Conservation (phyloP, 2,888 invertebrate species). For the Hedya salicella region DNA sequence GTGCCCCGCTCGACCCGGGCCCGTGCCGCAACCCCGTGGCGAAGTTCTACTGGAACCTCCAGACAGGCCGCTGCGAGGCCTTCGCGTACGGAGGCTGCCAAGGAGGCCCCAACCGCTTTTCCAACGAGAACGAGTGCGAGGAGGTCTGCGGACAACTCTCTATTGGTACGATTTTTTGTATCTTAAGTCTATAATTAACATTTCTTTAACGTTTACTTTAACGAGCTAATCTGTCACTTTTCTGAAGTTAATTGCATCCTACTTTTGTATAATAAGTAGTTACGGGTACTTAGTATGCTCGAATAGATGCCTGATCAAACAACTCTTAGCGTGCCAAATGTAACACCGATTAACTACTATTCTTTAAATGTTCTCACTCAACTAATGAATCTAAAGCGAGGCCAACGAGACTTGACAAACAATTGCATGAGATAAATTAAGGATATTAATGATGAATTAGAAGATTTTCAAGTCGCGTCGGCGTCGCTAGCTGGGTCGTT, state of each 20-base stretch:
- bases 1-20: slow-evolving; percentile 87
- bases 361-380: not conserved
- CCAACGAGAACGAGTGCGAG: slow-evolving; percentile 89
- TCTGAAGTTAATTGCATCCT: slow-evolving; percentile 10
- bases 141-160: slow-evolving; percentile 82
- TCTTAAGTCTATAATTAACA: too few species aligned
- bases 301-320: not conserved
- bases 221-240: too few species aligned
- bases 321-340: not conserved
- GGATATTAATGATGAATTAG: too few species aligned
- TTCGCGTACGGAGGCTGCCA: slow-evolving; percentile 93
- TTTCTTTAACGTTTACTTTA: too few species aligned
- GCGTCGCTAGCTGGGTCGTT: not conserved
- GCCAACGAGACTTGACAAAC: too few species aligned
- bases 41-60: slow-evolving; percentile 89
- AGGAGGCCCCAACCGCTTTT: slow-evolving; percentile 94
- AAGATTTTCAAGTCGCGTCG: too few species aligned
- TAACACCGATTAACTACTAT: slow-evolving; percentile 12
- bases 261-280: not conserved
- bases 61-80: slow-evolving; percentile 86
- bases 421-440: too few species aligned
- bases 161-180: slow-evolving; percentile 16
- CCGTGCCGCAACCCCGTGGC: slow-evolving; percentile 87
- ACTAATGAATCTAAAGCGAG: slow-evolving; percentile 7
- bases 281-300: not conserved